Conservation (phyloP, 2,888 invertebrate species). For the Ophion costatus region DNA sequence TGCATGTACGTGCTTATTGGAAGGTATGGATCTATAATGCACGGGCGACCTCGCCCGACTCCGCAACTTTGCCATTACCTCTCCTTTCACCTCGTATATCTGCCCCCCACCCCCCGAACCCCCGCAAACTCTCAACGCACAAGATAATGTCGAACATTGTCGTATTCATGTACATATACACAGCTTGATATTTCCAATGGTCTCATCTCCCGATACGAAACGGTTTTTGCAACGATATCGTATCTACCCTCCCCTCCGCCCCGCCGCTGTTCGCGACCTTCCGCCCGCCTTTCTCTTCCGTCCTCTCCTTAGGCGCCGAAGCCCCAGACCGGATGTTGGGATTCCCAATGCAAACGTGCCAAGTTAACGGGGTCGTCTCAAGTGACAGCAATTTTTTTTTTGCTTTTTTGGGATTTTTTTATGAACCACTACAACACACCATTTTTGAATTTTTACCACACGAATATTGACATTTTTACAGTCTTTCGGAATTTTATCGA, state of each 20-base stretch:
- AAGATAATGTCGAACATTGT: conserved; percentile 30
- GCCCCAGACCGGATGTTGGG: too few relatives aligned
- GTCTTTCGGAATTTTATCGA: too few relatives aligned
- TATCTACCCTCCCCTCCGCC: neutral
- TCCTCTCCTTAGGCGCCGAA: too few relatives aligned
- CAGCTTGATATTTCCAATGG: conserved; percentile 18
- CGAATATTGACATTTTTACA: too few relatives aligned
- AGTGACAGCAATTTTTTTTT: too few relatives aligned
- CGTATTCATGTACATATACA: neutral
- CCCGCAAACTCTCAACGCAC: neutral
- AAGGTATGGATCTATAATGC: conserved; percentile 10
- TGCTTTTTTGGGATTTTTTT: too few relatives aligned
- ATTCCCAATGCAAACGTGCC: too few relatives aligned
- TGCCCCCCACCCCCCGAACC: neutral
- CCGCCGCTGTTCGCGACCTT: too few relatives aligned
- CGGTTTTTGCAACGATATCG: conserved; percentile 8
- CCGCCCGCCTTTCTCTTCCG: too few relatives aligned
- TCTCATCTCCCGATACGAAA: conserved; percentile 11
- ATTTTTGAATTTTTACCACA: too few relatives aligned
- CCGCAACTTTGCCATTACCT: conserved; percentile 9
- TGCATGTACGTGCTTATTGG: neutral
- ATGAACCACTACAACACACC: too few relatives aligned
- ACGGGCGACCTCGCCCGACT: conserved; percentile 9
- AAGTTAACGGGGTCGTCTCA: too few relatives aligned
- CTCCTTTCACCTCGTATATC: conserved; percentile 18